Conservation (phyloP, 2,797 vertebrate species). For the Cyclura pinguis region DNA sequence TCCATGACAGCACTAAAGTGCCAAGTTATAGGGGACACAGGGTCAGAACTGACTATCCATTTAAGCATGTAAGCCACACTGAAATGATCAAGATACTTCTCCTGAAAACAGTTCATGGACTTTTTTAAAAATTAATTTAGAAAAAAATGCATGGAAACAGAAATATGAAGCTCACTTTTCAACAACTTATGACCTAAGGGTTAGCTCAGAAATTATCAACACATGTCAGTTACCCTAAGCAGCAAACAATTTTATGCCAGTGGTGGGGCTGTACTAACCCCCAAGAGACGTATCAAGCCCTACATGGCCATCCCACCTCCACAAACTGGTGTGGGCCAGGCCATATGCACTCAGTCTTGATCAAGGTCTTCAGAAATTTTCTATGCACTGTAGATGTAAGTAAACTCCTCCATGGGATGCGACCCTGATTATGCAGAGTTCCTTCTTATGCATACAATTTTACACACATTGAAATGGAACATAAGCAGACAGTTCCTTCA, state of each 20-base stretch:
- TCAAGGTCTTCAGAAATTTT: background rate
- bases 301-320: background rate
- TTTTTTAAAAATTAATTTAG: background rate
- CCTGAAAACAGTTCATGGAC: background rate
- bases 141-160: background rate
- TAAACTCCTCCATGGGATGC: background rate
- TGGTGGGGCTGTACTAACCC: background rate
- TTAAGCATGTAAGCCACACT: background rate
- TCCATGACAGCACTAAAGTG: background rate
- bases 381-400: background rate
- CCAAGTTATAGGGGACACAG: background rate
- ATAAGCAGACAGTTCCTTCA: background rate
- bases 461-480: background rate
- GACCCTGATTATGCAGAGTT: background rate
- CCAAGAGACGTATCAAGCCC: background rate
- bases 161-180: background rate
- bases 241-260: background rate
- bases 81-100: constrained; percentile 13
- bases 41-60: background rate
- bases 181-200: background rate
- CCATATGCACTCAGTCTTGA: background rate
- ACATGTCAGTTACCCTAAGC: background rate
- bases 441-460: background rate
- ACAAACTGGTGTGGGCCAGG: background rate
- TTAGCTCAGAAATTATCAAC: background rate